Evolutionary conservation across 2,113 vertebrate genomes (phyloP).

Genomic region (Colius striatus): DNA sequence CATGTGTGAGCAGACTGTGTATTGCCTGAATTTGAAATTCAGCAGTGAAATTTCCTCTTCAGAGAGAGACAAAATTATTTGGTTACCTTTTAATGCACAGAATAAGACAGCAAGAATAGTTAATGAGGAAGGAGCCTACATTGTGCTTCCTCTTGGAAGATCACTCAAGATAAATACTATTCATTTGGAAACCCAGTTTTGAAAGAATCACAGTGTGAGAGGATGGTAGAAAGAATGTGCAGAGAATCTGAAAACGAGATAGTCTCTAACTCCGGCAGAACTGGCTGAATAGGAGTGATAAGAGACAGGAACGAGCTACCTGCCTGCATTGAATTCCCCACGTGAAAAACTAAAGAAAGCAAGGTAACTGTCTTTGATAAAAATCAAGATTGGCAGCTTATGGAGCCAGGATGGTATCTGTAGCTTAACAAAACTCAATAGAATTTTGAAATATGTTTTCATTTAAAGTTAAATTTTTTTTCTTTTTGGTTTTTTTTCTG

Average conservation of each 20-base stretch:
- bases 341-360: neutral
- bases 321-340: conserved; percentile 15
- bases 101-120: conserved; percentile 7
- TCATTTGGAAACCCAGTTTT: conserved; percentile 6
- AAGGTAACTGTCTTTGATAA: conserved; percentile 25
- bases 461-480: neutral
- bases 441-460: neutral
- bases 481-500: neutral
- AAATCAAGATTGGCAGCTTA: conserved; percentile 38
- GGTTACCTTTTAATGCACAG: neutral
- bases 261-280: conserved; percentile 8
- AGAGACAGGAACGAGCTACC: conserved; percentile 39
- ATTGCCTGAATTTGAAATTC: conserved; percentile 44
- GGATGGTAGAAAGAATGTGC: neutral
- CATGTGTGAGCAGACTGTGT: neutral
- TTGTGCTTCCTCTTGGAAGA: conserved; percentile 44
- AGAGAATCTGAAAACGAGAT: conserved; percentile 42
- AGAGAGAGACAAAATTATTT: conserved; percentile 6
- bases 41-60: conserved; percentile 42
- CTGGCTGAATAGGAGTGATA: conserved; percentile 51
- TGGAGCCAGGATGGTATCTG: conserved; percentile 15
- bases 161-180: conserved; percentile 39
- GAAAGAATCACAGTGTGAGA: conserved; percentile 7
- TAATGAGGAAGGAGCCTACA: neutral
- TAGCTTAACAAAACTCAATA: neutral